phyloP scores from a whole-genome alignment of 2,113 vertebrate genomes.

The Passer domesticus region DNA sequence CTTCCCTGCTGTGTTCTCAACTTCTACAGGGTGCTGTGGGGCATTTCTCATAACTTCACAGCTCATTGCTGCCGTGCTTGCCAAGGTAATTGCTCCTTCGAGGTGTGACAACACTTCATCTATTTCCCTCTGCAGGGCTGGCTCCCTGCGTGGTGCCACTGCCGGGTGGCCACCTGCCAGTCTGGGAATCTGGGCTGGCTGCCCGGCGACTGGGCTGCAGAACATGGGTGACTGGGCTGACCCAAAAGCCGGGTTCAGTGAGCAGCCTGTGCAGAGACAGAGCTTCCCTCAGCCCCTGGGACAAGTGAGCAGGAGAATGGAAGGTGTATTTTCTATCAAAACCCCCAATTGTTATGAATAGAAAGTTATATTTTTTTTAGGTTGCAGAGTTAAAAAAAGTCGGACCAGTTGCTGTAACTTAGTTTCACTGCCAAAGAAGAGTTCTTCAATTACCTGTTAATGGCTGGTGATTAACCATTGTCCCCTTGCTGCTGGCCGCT shows the following conservation, averaged over 20 bases:
- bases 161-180: background rate
- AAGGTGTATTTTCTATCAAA: background rate
- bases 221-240: background rate
- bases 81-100: background rate
- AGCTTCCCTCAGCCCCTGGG: background rate
- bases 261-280: background rate
- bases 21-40: background rate
- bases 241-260: background rate
- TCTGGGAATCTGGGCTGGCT: background rate
- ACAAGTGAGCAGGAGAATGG: background rate
- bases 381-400: too few species aligned
- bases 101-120: background rate
- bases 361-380: too few species aligned
- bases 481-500: too few species aligned
- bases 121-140: background rate
- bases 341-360: rapidly evolving
- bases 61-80: background rate
- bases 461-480: too few species aligned
- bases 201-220: background rate
- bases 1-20: background rate
- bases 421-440: too few species aligned
- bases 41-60: slow-evolving; percentile 29
- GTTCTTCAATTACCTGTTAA: too few species aligned
- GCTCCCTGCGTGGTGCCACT: background rate
- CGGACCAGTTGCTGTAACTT: too few species aligned